Evolutionary conservation across 92 coral and sea anemone genomes (phyloP), one percentile per base, ranked within the genome.

Genomic region (Palythoa caribaeorum): DNA sequence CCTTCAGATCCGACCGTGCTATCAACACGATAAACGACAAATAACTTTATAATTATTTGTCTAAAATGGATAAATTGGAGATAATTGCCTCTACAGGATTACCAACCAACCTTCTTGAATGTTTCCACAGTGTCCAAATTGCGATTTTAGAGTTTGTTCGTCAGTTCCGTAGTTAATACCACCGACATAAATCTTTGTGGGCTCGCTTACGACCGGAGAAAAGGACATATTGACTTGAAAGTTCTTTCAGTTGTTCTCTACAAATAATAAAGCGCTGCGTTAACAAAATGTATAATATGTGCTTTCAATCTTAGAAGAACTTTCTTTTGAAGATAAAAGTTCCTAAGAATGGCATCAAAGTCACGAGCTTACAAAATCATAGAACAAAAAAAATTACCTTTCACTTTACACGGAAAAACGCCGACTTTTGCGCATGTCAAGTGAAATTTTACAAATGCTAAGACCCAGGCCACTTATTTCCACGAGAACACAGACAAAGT

Each of bases 171-270:
- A 81, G 86, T 65, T 66, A 60, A 81, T 81, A 28, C 86, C 86
- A 19, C 86, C 86, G 10, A 81, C 86, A 68, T 81, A 81, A 21
- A 81, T 81, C 86, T 81, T 81, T 47, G 75, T 81, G 37, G 86
- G 86, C 17, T 81, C 86, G 74, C 84, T 78, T 40, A 14, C 84
- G 9, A 66, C 83, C 17, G 76, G 9, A 35, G 47, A 14, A 44
- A 44, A 81, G 9, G 86, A 81, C 86, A 81, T 81, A n/a, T 65
- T 81, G 63, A 81, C 14, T 81, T 37, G 86, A 44, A 52, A 36
- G 86, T 3, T 47, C 38, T 21, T 63, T 47, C 20, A 71, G 53
- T 48, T 68, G 76, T 81, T 81, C 62, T 66, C 75, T 66, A 20
- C 71, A 44, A 81, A 68, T 48, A 81, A 81, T 51, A 69, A 81